Percentiles rank a stretch among this genome's conserved stretches.
Conservation (phyloP, 2,113 vertebrate species). For the Rhinolophus sinicus region DNA sequence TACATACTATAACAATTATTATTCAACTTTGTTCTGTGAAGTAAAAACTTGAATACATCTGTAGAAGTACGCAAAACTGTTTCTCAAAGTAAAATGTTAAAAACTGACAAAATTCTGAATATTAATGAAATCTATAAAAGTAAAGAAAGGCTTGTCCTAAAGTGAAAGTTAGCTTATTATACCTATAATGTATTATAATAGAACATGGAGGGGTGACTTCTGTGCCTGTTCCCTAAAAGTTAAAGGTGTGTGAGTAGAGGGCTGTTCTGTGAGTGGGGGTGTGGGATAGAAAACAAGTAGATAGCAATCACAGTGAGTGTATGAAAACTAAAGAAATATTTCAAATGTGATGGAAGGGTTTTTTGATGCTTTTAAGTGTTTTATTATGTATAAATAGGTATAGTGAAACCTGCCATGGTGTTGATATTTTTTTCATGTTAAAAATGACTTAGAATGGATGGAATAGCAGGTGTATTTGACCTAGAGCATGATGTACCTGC, state of each 20-base stretch:
- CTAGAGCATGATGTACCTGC: neutral
- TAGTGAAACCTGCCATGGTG: neutral
- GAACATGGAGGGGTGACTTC: neutral
- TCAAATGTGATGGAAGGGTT: neutral
- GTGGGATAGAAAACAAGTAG: neutral
- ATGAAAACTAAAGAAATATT: neutral
- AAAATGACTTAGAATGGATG: neutral
- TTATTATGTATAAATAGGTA: neutral
- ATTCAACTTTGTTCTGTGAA: constrained; percentile 30
- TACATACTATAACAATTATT: neutral
- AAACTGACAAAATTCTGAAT: constrained; percentile 52
- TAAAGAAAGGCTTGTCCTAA: constrained; percentile 24
- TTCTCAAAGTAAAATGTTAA: neutral
- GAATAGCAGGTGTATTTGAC: neutral
- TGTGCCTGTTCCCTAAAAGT: neutral
- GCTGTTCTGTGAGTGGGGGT: neutral
- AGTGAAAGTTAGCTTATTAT: constrained; percentile 1
- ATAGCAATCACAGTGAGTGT: neutral
- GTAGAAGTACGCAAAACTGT: neutral
- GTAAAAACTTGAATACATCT: neutral
- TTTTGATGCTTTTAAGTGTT: neutral
- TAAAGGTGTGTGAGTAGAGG: neutral
- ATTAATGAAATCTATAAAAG: constrained; percentile 44
- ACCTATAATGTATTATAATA: neutral
- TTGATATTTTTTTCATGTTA: neutral